Conservation (phyloP, 1,140 invertebrate genomes). For the Bombus turneri region DNA sequence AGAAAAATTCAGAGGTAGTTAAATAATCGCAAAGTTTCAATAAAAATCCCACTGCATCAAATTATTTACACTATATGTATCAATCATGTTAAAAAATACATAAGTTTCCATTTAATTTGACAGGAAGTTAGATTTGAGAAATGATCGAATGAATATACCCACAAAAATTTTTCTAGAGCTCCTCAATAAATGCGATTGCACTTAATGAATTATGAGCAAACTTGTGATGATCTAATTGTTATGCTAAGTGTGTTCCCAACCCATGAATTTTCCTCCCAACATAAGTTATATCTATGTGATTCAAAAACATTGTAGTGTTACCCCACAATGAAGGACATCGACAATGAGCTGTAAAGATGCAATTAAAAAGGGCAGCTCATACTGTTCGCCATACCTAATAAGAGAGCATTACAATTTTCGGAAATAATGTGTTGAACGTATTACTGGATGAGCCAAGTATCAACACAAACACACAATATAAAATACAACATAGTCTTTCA, state of each 20-base stretch:
- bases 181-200: conserved; percentile 66
- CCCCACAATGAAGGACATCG: conserved; percentile 42
- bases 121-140: neutral
- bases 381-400: conserved; percentile 60
- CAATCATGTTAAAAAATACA: neutral
- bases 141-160: conserved; percentile 13
- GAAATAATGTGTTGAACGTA: conserved; percentile 49
- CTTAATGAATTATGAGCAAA: conserved; percentile 67
- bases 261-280: conserved; percentile 44
- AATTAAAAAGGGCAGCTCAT: conserved; percentile 54
- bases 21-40: conserved; percentile 16
- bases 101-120: conserved; percentile 16
- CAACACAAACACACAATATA: conserved; percentile 54
- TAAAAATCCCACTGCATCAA: neutral
- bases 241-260: conserved; percentile 52
- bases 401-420: conserved; percentile 64
- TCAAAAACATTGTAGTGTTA: conserved; percentile 48
- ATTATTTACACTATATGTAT: neutral
- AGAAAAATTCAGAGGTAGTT: conserved; percentile 21
- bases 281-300: conserved; percentile 45
- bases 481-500: conserved; percentile 56
- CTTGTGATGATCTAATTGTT: conserved; percentile 58
- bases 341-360: conserved; percentile 50
- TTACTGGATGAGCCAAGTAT: conserved; percentile 44
- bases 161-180: conserved; percentile 49